phyloP scores from a whole-genome alignment of 2,797 vertebrate species.

The Okamejei kenojei region DNA sequence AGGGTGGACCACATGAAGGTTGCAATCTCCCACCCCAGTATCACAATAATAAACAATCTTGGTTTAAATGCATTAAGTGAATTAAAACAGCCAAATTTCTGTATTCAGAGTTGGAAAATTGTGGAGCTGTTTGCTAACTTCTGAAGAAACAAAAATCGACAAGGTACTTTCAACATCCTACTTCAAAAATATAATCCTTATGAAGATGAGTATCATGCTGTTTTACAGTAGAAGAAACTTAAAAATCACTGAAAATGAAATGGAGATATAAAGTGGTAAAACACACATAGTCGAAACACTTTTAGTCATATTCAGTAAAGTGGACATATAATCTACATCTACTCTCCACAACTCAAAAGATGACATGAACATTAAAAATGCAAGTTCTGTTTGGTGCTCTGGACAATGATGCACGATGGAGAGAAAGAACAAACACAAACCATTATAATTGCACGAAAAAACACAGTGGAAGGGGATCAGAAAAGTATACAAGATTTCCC shows the following conservation, averaged over 20 bases:
- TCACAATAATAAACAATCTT: not conserved
- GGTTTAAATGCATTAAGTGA: not conserved
- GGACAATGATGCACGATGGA: not conserved
- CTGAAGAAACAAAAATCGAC: not conserved
- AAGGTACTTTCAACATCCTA: not conserved
- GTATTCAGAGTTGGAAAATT: not conserved
- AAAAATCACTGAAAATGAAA: not conserved
- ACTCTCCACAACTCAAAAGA: not conserved
- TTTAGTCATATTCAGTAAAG: not conserved
- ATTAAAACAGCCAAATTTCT: no score
- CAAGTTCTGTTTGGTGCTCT: not conserved
- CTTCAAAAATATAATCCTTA: not conserved
- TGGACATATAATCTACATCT: not conserved
- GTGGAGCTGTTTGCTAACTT: not conserved
- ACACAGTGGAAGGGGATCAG: not conserved
- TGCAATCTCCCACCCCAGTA: no score
- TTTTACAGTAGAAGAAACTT: not conserved
- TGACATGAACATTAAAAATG: not conserved
- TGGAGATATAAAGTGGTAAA: not conserved
- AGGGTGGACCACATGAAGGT: no score
- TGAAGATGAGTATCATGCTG: not conserved
- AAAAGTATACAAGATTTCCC: not conserved
- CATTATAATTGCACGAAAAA: not conserved
- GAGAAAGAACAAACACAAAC: not conserved
- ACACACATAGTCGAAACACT: not conserved